Conservation (phyloP, 1,140 invertebrate genomes). For the Parapsyche elsis region DNA sequence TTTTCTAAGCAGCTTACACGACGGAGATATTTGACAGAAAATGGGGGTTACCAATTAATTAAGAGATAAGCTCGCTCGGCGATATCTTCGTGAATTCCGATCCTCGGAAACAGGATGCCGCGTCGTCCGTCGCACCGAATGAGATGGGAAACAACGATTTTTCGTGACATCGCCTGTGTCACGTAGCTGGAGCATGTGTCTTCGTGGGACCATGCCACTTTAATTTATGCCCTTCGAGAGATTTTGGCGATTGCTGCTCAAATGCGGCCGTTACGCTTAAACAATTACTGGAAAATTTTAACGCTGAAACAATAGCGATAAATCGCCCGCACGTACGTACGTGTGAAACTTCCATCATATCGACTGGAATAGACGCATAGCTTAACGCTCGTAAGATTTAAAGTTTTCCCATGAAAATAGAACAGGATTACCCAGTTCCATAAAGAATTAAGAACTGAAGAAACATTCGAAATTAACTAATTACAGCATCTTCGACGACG, state of each 20-base stretch:
- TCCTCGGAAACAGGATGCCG: conserved; percentile 17
- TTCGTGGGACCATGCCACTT: conserved; percentile 37
- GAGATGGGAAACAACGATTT: conserved; percentile 51
- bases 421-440: too few species aligned
- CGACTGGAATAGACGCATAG: too few species aligned
- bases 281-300: not conserved
- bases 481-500: too few species aligned
- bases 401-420: too few species aligned
- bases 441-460: too few species aligned
- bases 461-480: too few species aligned
- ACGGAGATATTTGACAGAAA: conserved; percentile 50
- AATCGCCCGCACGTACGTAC: not conserved
- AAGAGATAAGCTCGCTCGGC: conserved; percentile 46
- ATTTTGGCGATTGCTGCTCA: conserved; percentile 40
- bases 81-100: conserved; percentile 47
- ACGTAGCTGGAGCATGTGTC: conserved; percentile 50
- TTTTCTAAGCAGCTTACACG: conserved; percentile 40
- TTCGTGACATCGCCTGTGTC: conserved; percentile 51
- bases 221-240: conserved; percentile 44
- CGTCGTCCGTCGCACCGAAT: conserved; percentile 30
- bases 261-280: conserved; percentile 9
- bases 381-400: too few species aligned
- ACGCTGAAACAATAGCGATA: conserved; percentile 33
- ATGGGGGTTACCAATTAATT: conserved; percentile 53
- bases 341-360: too few species aligned